Conservation (phyloP, 2,888 invertebrate genomes). For the Meiosimyza platycephala region DNA sequence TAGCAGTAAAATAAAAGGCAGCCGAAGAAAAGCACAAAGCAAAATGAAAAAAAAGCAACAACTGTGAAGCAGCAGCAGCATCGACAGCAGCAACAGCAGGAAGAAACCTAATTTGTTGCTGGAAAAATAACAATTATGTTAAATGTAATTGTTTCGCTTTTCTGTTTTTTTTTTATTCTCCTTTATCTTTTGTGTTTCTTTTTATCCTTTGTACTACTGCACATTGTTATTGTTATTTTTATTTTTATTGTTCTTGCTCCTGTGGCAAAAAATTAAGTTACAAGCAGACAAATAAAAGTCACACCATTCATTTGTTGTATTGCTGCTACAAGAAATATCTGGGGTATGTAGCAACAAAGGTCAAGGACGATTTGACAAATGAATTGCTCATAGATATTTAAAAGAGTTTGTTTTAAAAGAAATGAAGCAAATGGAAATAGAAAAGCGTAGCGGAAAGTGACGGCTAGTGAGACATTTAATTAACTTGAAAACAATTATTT, state of each 20-base stretch:
- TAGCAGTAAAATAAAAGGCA: constrained; percentile 25
- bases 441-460: neutral
- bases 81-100: neutral
- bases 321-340: too few species aligned
- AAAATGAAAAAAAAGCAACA: neutral
- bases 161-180: constrained; percentile 16
- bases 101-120: constrained; percentile 29
- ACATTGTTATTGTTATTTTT: constrained; percentile 31
- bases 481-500: constrained; percentile 1
- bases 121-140: constrained; percentile 60
- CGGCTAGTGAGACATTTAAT: neutral
- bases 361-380: constrained; percentile 51
- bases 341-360: constrained; percentile 33
- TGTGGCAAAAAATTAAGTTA: neutral
- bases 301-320: too few species aligned
- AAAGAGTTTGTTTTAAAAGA: neutral
- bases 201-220: constrained; percentile 38
- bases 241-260: constrained; percentile 27
- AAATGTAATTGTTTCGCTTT: constrained; percentile 54
- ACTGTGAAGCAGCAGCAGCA: constrained; percentile 48
- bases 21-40: neutral
- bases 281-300: neutral
- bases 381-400: neutral
- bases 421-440: too few species aligned
- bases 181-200: constrained; percentile 32